Base-by-base conservation (phyloP, 2,888 invertebrate species). In the Geotrupes spiniger region DNA sequence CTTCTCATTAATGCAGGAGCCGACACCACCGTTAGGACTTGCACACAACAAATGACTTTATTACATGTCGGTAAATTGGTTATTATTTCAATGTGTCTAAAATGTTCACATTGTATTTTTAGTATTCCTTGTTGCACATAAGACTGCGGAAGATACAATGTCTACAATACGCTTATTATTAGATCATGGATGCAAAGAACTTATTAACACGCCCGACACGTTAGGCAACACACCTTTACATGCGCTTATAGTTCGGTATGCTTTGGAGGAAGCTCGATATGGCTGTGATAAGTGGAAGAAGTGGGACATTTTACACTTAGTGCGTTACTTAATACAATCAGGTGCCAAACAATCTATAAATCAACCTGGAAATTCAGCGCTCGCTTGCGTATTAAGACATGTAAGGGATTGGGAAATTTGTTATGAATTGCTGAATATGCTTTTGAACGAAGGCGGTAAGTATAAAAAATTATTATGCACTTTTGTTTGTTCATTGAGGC, bases 201-300 rank as follows among this genome's bases (percentile, higher is more conserved):
- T 85, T 43, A 83, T 88, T 36, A 87, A 87, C 66, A 80, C 81
- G 41, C 82, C 85, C 0, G 87, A 88, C 64, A 82, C 81, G 27
- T 73, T 87, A 42, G 85, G 85, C 1, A 87, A 87, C 68, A 87
- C 87, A 0, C 85, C 87, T 0, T 70, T 88, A 8, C 87, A 88
- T 70, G 84, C 80, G 0, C 65, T 80, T 1, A 79, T 81, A 40
- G 79, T 80, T 2, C 74, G 83, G 15, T 85, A 85, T 67, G 84
- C 85, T 1, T 63, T 85, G 54, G 85, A 86, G 66, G 85, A 86
- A 66, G 82, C 82, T 10, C 67, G 70, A 48, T 83, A 82, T 61
- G 84, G 83, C 4, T 82, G 83, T 60, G 80, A 82, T 59, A 82
- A 82, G 52, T 85, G 84, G 85, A 83, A 83, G 61, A 85, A 86